These are phyloP conservation scores for Phortica okadai DNA, from an alignment of 2,888 invertebrate species.

Conservation along the genomic window DNA sequence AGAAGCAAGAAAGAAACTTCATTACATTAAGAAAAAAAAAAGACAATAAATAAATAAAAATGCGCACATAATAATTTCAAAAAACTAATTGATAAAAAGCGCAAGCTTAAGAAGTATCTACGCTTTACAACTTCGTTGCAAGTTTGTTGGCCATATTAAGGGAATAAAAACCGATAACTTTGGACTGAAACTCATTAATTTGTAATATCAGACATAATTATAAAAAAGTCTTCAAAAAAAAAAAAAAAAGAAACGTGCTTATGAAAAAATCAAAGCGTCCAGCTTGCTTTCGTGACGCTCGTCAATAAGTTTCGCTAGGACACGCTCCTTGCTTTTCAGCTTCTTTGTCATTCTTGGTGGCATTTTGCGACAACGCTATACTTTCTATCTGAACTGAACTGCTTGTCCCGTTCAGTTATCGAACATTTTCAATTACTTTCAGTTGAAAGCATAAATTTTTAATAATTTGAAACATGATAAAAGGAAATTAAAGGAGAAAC, in stretches of 20 bases:
- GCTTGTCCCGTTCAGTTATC: conserved; percentile 68
- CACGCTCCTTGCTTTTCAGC: conserved; percentile 43
- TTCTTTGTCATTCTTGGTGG: conserved; percentile 12
- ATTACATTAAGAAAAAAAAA: no score
- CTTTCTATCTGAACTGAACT: conserved; percentile 52
- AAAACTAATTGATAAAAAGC: no score
- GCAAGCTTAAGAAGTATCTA: neutral
- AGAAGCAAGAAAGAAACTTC: no score
- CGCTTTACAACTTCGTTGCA: neutral
- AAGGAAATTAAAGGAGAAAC: conserved; percentile 71
- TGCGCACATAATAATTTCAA: no score
- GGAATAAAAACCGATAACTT: neutral
- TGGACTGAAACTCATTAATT: conserved; percentile 24
- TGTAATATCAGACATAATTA: conserved; percentile 28
- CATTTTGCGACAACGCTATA: conserved; percentile 2
- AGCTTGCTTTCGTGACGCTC: conserved; percentile 1
- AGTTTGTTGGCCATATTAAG: neutral
- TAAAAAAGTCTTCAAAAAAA: conserved; percentile 6
- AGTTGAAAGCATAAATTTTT: conserved; percentile 70
- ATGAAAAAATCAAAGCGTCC: neutral
- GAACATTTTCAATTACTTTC: conserved; percentile 71
- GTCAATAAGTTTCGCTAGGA: conserved; percentile 46
- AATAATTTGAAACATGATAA: conserved; percentile 71
- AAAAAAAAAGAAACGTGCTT: neutral
- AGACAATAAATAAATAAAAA: no score